Evolutionary conservation across 2,797 vertebrate species (phyloP).

Genomic region (Hippocampus kuda): DNA sequence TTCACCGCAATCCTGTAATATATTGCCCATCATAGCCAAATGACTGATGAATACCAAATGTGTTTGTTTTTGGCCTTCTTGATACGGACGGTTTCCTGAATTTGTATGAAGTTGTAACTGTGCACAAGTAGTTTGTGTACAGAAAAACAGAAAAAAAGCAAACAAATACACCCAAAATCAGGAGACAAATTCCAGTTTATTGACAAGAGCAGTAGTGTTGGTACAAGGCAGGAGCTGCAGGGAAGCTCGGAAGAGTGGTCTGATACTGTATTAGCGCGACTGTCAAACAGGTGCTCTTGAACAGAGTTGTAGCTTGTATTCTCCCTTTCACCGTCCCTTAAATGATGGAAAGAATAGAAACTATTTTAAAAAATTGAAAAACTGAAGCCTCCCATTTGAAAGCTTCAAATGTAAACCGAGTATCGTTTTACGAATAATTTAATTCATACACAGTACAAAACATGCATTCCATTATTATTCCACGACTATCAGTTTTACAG

Average conservation of each 20-base stretch:
- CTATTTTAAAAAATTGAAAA: slow-evolving; percentile 39
- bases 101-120: not conserved
- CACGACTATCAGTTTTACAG: slow-evolving; percentile 56
- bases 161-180: not conserved
- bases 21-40: too few relatives aligned
- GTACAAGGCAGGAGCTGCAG: slow-evolving; percentile 61
- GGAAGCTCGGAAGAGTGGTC: slow-evolving; percentile 59
- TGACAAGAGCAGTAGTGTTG: slow-evolving; percentile 58
- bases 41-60: not conserved
- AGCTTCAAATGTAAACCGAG: slow-evolving; percentile 46
- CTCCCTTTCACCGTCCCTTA: slow-evolving; percentile 31
- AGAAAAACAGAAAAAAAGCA: too few relatives aligned
- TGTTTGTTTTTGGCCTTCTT: not conserved
- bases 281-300: slow-evolving; percentile 10
- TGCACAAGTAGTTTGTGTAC: too few relatives aligned
- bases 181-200: slow-evolving; percentile 66
- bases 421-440: slow-evolving; percentile 14
- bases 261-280: slow-evolving; percentile 25
- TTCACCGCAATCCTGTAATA: too few relatives aligned
- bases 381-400: slow-evolving; percentile 34
- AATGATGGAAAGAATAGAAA: slow-evolving; percentile 50
- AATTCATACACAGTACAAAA: slow-evolving; percentile 63
- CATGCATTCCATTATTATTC: slow-evolving; percentile 60
- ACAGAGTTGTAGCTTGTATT: slow-evolving; percentile 18
- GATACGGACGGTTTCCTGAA: not conserved